Evolutionary conservation across 2,888 invertebrate genomes (phyloP).

Genomic region (Alcis repandata): DNA sequence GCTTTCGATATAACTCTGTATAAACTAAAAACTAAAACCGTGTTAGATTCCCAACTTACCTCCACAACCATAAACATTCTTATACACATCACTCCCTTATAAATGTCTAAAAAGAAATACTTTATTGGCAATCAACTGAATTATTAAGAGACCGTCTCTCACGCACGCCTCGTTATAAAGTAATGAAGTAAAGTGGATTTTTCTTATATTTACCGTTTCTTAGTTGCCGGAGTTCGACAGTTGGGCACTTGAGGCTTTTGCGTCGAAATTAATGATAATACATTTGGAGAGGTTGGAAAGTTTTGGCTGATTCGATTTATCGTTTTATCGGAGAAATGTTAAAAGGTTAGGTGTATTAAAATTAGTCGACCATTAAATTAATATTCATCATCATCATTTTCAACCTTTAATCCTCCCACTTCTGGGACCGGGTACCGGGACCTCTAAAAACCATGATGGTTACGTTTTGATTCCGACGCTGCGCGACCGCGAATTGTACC

Average conservation of each 20-base stretch:
- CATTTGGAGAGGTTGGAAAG: slow-evolving; percentile 16
- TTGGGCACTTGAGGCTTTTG: slow-evolving; percentile 27
- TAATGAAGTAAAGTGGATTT: slow-evolving; percentile 33
- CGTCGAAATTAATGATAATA: slow-evolving; percentile 25
- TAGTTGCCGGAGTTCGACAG: slow-evolving; percentile 32
- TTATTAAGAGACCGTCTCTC: slow-evolving; percentile 40
- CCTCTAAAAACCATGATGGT: too few relatives aligned
- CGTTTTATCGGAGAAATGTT: background rate
- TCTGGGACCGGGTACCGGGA: too few relatives aligned
- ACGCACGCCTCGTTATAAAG: slow-evolving; percentile 31
- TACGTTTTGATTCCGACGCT: too few relatives aligned
- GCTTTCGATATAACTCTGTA: too few relatives aligned
- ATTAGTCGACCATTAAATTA: too few relatives aligned
- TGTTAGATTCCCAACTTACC: background rate
- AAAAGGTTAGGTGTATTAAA: background rate
- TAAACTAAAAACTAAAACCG: too few relatives aligned
- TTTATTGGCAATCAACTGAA: slow-evolving; percentile 39
- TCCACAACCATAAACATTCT: slow-evolving; percentile 8
- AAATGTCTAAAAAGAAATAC: slow-evolving; percentile 35
- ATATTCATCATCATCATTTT: too few relatives aligned
- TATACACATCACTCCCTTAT: slow-evolving; percentile 27
- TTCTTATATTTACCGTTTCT: slow-evolving; percentile 29
- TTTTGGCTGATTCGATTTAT: slow-evolving; percentile 2
- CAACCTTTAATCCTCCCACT: too few relatives aligned
- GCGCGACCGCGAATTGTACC: too few relatives aligned